Evolutionary conservation across 2,113 vertebrate species (phyloP).

Genomic region (Clarias macrocephalus): DNA sequence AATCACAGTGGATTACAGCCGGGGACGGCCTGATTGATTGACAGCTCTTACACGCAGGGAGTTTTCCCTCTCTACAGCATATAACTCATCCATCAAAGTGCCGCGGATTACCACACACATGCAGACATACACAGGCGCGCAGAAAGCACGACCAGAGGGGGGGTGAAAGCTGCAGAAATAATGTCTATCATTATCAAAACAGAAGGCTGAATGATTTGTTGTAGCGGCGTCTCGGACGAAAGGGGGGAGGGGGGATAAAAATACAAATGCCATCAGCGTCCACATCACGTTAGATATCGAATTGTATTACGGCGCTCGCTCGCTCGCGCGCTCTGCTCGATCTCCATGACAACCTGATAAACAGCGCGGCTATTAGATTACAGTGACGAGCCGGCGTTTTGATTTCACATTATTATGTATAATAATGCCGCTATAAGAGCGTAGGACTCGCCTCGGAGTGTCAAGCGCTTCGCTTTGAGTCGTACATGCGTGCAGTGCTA

Average conservation of each 20-base stretch:
- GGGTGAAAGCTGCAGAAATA: slow-evolving; percentile 10
- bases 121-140: not conserved
- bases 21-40: slow-evolving; percentile 17
- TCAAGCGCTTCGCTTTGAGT: not conserved
- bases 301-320: not conserved
- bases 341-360: slow-evolving; percentile 39
- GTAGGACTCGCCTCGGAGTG: not conserved
- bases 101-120: slow-evolving; percentile 43
- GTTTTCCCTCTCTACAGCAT: slow-evolving; percentile 23
- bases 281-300: slow-evolving; percentile 35
- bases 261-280: not conserved
- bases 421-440: not conserved
- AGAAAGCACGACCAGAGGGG: not conserved
- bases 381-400: slow-evolving; percentile 28
- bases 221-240: not conserved
- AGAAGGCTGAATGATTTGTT: slow-evolving; percentile 19
- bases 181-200: slow-evolving; percentile 13
- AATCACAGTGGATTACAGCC: slow-evolving; percentile 28
- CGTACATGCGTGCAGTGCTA: not conserved
- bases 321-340: not conserved
- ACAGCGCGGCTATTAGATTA: slow-evolving; percentile 24
- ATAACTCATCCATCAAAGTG: slow-evolving; percentile 49
- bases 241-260: not conserved
- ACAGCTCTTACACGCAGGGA: slow-evolving; percentile 29
- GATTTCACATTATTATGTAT: slow-evolving; percentile 15